Conservation (phyloP, 2,113 vertebrate species). For the Pandion haliaetus region DNA sequence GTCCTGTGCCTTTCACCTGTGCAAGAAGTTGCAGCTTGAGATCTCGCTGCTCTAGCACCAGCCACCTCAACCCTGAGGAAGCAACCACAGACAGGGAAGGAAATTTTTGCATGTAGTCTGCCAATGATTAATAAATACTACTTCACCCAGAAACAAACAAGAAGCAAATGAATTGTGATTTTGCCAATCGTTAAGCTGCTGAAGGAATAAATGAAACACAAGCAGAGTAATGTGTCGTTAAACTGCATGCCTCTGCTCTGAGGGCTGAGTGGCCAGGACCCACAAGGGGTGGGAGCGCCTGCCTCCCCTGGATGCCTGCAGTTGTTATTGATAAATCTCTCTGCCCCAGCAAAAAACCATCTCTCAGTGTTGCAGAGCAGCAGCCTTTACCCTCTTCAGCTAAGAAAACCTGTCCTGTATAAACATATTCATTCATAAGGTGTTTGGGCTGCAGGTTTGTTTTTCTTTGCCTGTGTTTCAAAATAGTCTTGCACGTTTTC, state of each 20-base stretch:
- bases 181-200: not conserved
- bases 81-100: not conserved
- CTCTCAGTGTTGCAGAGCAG: slow-evolving; percentile 37
- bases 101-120: not conserved
- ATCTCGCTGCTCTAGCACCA: not conserved
- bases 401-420: not conserved
- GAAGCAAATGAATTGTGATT: not conserved
- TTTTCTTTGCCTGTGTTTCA: not conserved
- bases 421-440: not conserved
- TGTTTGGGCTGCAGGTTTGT: not conserved
- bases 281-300: not conserved
- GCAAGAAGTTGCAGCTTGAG: not conserved
- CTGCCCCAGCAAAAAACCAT: slow-evolving; percentile 14
- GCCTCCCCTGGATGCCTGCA: not conserved
- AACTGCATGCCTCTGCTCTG: not conserved
- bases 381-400: slow-evolving; percentile 9
- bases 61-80: not conserved
- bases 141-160: not conserved
- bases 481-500: not conserved
- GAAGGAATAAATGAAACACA: not conserved
- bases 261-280: not conserved
- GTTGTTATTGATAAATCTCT: not conserved
- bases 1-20: not conserved
- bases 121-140: not conserved
- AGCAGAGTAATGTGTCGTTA: not conserved